phyloP scores from a whole-genome alignment of 1,140 invertebrate species.

The Drosophila sproati region DNA sequence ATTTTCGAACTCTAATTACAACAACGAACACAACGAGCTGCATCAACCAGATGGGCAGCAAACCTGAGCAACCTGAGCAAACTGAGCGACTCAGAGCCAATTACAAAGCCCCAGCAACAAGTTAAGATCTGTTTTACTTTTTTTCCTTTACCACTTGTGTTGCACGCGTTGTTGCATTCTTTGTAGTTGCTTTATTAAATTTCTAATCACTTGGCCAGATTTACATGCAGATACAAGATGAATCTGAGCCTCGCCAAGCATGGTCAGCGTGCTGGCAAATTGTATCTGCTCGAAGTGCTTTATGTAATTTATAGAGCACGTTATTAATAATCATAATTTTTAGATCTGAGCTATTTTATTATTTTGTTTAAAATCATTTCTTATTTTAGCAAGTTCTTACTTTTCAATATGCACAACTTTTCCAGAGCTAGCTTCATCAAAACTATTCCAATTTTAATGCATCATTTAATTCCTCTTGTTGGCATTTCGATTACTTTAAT shows the following conservation, averaged over 20 bases:
- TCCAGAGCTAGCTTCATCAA: no score
- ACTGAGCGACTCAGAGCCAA: slow-evolving; percentile 40
- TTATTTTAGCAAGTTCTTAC: no score
- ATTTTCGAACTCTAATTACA: slow-evolving; percentile 80
- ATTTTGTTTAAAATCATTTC: no score
- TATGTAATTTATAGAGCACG: background rate
- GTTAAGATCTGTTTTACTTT: slow-evolving; percentile 47
- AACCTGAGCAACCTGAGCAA: slow-evolving; percentile 18
- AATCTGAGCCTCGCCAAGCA: background rate
- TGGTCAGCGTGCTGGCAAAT: background rate
- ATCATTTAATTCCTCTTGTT: no score
- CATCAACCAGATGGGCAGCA: slow-evolving; percentile 47
- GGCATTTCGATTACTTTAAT: no score
- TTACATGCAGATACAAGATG: slow-evolving; percentile 54
- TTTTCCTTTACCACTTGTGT: slow-evolving; percentile 35
- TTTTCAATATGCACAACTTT: no score
- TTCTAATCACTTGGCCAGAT: slow-evolving; percentile 66
- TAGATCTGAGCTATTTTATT: no score
- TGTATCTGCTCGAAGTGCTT: background rate
- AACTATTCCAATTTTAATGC: no score
- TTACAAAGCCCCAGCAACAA: slow-evolving; percentile 56
- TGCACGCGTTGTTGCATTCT: slow-evolving; percentile 16
- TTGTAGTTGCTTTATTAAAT: slow-evolving; percentile 70
- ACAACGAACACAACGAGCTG: slow-evolving; percentile 63
- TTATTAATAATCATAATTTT: background rate